Base-by-base conservation (phyloP, 2,797 vertebrate species). In the Enteromius fasciolatus region DNA sequence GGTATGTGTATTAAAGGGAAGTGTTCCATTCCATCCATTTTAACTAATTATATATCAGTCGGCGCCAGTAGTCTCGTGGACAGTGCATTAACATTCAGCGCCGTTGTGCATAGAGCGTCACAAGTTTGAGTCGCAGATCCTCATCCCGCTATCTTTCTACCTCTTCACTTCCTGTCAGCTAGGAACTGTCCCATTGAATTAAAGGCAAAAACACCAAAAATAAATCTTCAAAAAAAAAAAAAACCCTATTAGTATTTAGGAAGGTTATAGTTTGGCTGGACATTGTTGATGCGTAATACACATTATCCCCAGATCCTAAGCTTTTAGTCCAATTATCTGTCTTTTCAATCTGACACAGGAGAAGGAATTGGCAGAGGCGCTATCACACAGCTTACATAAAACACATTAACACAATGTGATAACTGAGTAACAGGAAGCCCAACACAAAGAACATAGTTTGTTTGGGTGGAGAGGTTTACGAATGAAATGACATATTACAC, bases 1-100 rank as follows among this genome's bases (percentile, higher is more conserved):
- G 96, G 97, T 97, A 94, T 93, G 80, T 46, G 17, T 39, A 0
- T 44, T 25, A 15, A 73, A 69, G 48, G 7, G 8, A 14, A 36
- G 1, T 28, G 11, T 50, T 81, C 50, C 36, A 12, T 2, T 39
- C 20, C 20, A 52, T 36, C 12, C 4, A 3, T 66, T 78, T 39
- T 4, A 23, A 14, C 6, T 5, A 20, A 20, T 25, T 4, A 41
- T 54, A 28, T 14, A n/a, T 64, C 39, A 41, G 8, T 10, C 9
- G 9, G 39, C 39, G 39, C 39, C 39, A 41, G 2, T 39, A 41
- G 39, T 9, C 39, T 41, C 39, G 39, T 41, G 39, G 39, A 41
- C 39, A 41, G 39, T 41, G 39, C 39, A 10, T 10, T 41, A 41
- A 41, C 39, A 41, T 41, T 41, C 39, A 10, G 39, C 1, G 39